Conservation (phyloP, 2,888 invertebrate genomes). For the Encarsia formosa region DNA sequence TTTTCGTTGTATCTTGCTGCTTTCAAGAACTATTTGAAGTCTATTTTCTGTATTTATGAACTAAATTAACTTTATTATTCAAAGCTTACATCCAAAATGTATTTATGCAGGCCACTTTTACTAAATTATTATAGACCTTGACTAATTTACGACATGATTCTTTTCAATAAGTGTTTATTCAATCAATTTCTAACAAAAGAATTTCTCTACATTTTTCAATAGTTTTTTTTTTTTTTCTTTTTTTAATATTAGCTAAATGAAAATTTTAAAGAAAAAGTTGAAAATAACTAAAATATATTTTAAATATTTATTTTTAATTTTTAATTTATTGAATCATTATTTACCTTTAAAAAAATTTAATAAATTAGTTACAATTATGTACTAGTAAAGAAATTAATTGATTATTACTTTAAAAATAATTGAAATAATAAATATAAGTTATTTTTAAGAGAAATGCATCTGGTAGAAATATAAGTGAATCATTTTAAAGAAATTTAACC, state of each 20-base stretch:
- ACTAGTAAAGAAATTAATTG: too few relatives aligned
- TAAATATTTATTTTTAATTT: background rate
- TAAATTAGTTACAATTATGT: too few relatives aligned
- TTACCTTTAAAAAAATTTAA: too few relatives aligned
- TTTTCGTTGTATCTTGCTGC: slow-evolving; percentile 6
- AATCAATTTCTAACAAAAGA: slow-evolving; percentile 9
- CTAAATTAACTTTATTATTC: slow-evolving; percentile 6
- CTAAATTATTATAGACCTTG: too few relatives aligned
- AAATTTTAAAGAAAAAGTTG: background rate
- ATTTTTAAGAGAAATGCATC: too few relatives aligned
- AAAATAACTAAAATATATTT: background rate
- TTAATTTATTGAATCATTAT: too few relatives aligned
- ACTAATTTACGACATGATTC: too few relatives aligned
- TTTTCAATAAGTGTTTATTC: too few relatives aligned
- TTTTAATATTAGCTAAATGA: too few relatives aligned
- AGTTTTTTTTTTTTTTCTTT: background rate
- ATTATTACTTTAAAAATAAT: too few relatives aligned
- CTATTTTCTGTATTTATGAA: slow-evolving; percentile 11
- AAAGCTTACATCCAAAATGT: slow-evolving; percentile 20
- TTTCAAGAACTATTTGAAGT: slow-evolving; percentile 7
- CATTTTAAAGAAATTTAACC: slow-evolving; percentile 18
- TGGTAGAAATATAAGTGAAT: too few relatives aligned
- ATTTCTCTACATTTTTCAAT: slow-evolving; percentile 3
- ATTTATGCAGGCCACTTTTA: slow-evolving; percentile 12
- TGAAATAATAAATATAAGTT: too few relatives aligned